Evolutionary conservation across 2,113 vertebrate species (phyloP), one percentile per base, ranked within the genome.

Genomic region (Caranx melampygus): DNA sequence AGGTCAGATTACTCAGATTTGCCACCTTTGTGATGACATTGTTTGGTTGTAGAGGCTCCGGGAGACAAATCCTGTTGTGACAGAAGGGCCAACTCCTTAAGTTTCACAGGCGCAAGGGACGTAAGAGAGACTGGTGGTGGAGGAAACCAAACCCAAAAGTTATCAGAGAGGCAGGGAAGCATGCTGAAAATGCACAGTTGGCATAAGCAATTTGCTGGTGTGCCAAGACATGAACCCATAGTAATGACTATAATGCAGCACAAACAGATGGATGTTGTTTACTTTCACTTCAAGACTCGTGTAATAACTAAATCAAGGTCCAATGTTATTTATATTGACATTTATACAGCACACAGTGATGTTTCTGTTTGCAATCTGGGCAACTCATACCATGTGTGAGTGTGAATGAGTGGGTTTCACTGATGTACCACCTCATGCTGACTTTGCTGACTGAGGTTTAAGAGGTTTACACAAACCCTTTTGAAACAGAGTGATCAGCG

Each of bases 91-190:
- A 18, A 42, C 52, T 84, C 14, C 74, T 89, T 31, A 1, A 49
- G 54, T 89, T 88, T 87, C 76, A 74, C 63, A 45, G 52, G 83
- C 75, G 40, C 10, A 75, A 72, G 59, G 69, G 40, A 42, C 40
- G 40, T 69, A 59, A 63, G 63, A 71, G 83, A 65, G 51, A 58
- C 70, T 59, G 81, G 62, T 59, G 81, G 62, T 34, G 49, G 49
- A 83, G 76, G 79, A 89, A 90, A 86, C 84, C 80, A 78, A 91
- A 67, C 37, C 72, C 83, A 57, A 14, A 57, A 61, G 75, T 83
- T 64, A 66, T 78, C 6, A 45, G 76, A 65, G 66, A 75, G 65
- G 45, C 60, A 7, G 20, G 40, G 67, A 76, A 66, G 57, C 67
- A 72, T 66, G 70, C 26, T 51, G 71, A 84, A 79, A 68, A 78